Evolutionary conservation across 2,888 invertebrate species (phyloP), one percentile per base, ranked within the genome.

Genomic region (Caenorhabditis sinica): DNA sequence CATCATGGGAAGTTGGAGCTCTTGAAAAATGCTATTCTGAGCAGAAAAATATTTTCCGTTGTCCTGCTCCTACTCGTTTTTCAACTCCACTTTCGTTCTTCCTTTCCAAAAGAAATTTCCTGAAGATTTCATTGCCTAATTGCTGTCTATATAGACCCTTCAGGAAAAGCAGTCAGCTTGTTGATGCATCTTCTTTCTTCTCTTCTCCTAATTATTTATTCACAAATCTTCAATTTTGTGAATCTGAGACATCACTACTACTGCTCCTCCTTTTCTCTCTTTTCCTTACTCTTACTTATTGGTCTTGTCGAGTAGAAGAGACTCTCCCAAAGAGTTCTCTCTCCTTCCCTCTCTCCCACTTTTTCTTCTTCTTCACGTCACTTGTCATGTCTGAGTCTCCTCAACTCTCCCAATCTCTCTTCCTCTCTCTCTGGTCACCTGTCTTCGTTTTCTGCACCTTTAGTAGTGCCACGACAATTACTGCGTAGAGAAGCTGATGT

Each of bases 371-470:
- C 36, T 63, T 56, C 69, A 69, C 56, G 51, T 63, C 72, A 49
- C 72, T 80, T 61, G 58, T 33, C 61, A 17, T 25, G 33, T 65
- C 63, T 71, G 20, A 45, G 51, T 72, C 69, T 71, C 69, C 60
- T 28, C n/a, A 1, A 3, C 9, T 17, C n/a, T n/a, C 33, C 25
- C 23, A 40, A 25, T 69, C 17, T 69, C 40, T 40, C n/a, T n/a
- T n/a, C n/a, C n/a, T 53, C 40, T 40, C 40, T 69, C 79, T 79
- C 43, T 65, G 9, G 60, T 63, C 65, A 68, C 68, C 79, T 69
- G 51, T 60, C 77, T 49, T 61, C 45, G 17, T 69, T 51, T 69
- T 40, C 40, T 40, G 40, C 40, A 40, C 40, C 40, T 40, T 15
- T 40, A 6, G 30, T 11, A 43, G 30, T 43, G 60, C 68, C 20